Base-by-base conservation (phyloP, 2,113 vertebrate genomes). In the Meleagris gallopavo region DNA sequence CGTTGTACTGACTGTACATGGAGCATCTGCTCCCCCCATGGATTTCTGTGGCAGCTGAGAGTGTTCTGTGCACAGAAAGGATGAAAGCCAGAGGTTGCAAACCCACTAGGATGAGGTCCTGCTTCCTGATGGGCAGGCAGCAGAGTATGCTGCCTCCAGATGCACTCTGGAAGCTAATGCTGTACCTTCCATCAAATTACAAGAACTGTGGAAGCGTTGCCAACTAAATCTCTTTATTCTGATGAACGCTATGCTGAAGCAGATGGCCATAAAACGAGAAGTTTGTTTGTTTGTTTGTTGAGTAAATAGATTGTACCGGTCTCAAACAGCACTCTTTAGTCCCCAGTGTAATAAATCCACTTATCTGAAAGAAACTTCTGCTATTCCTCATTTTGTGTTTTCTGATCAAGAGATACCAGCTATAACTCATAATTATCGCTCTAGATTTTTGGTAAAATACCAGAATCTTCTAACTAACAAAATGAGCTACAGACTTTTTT, bases 61-160 rank as follows among this genome's bases (percentile, higher is more conserved):
- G 17, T 0, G 0, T 25, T 73, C 21, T 60, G 60, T 0, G 0
- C 19, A 50, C 9, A 48, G 29, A 50, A 38, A 10, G 19, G 61
- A 62, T 58, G 1, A 0, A 70, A 70, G 45, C 16, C 58, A 73
- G 71, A 57, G 36, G 29, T 15, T 72, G 30, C 45, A 84, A 32
- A 58, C 14, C 11, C 60, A 40, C 25, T 46, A 79, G 72, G 46
- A 55, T 52, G 46, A 71, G 69, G 6, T 88, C 32, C 27, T 76
- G 29, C 61, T 89, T 69, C 50, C 69, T 83, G 7, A 10, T 24
- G 29, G 77, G 24, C 71, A 89, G 62, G 52, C 13, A 5, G 40
- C 75, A 69, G 57, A 50, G 46, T 48, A 22, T 13, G 27, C 78
- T 92, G 71, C 48, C 58, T 96, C 48, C 58, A 93, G 91, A 48